A percentile compares a stretch with the other conserved stretches of the same genome.
phyloP scores from a whole-genome alignment of 2,888 invertebrate genomes.

The Anthrax anthrax region DNA sequence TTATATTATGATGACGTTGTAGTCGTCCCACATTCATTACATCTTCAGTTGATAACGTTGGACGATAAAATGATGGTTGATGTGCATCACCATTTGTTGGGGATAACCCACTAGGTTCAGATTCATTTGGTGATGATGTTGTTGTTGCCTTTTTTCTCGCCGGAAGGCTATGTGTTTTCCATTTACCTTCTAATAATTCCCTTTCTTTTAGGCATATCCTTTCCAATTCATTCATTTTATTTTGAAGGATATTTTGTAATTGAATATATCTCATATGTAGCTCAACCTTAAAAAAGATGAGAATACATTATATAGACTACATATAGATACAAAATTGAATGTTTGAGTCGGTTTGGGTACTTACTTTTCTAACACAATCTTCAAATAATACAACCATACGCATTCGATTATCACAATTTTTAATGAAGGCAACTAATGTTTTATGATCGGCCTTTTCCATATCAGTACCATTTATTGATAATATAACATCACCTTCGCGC shows the following conservation, averaged over 20 bases:
- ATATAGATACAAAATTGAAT: neutral
- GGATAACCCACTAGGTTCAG: constrained; percentile 38
- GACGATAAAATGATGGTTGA: constrained; percentile 45
- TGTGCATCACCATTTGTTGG: constrained; percentile 34
- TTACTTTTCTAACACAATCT: constrained; percentile 85
- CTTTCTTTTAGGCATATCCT: constrained; percentile 66
- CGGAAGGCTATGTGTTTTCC: constrained; percentile 81
- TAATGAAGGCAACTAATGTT: constrained; percentile 82
- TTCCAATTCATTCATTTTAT: constrained; percentile 73
- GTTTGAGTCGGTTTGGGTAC: constrained; percentile 8
- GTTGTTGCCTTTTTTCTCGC: constrained; percentile 66
- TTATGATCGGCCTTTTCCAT: constrained; percentile 93
- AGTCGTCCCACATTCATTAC: constrained; percentile 38
- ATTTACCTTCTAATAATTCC: constrained; percentile 69
- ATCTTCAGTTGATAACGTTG: constrained; percentile 72
- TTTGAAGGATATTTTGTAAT: constrained; percentile 68
- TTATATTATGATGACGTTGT: constrained; percentile 30
- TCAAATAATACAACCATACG: constrained; percentile 94
- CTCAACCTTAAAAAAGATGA: constrained; percentile 40
- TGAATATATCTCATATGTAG: constrained; percentile 87
- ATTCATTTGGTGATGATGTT: constrained; percentile 26
- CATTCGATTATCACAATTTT: constrained; percentile 77
- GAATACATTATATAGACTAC: neutral
- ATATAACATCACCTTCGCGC: constrained; percentile 90
- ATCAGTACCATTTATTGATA: constrained; percentile 90